Conservation (phyloP, 2,888 invertebrate species). For the Metallyticus violacea region DNA sequence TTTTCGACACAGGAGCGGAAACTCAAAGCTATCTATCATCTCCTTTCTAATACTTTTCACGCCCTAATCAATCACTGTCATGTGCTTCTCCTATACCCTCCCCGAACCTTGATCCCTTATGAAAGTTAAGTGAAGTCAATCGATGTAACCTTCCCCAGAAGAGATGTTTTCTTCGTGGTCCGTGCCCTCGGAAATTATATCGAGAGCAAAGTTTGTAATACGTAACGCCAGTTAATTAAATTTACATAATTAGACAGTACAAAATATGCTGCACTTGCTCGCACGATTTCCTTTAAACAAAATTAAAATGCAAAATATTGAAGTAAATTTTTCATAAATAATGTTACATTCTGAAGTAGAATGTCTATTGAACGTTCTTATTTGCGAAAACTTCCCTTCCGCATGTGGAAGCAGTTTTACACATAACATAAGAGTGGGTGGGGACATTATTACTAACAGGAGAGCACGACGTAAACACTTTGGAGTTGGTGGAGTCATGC, state of each 20-base stretch:
- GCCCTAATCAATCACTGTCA: constrained; percentile 27
- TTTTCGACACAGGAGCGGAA: background rate
- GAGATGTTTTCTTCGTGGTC: background rate
- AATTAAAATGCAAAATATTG: too few species aligned
- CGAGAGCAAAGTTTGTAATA: background rate
- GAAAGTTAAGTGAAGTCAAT: constrained; percentile 25
- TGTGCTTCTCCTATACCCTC: background rate
- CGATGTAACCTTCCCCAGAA: background rate
- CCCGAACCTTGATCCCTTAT: constrained; percentile 21
- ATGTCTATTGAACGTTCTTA: too few species aligned
- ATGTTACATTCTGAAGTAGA: too few species aligned
- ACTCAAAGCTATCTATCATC: constrained; percentile 11
- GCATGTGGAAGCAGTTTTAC: too few species aligned
- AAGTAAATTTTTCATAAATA: too few species aligned
- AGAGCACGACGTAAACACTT: too few species aligned
- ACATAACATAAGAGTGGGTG: too few species aligned
- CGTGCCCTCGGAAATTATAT: background rate
- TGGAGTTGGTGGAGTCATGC: too few species aligned
- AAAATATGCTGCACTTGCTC: background rate
- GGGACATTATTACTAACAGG: too few species aligned
- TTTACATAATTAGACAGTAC: too few species aligned
- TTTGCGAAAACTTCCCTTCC: too few species aligned
- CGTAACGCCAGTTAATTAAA: background rate
- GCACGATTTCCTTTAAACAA: background rate
- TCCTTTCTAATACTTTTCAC: background rate